Evolutionary conservation across 1,140 invertebrate genomes (phyloP), one percentile per base, ranked within the genome.

Genomic region (Pantala flavescens): DNA sequence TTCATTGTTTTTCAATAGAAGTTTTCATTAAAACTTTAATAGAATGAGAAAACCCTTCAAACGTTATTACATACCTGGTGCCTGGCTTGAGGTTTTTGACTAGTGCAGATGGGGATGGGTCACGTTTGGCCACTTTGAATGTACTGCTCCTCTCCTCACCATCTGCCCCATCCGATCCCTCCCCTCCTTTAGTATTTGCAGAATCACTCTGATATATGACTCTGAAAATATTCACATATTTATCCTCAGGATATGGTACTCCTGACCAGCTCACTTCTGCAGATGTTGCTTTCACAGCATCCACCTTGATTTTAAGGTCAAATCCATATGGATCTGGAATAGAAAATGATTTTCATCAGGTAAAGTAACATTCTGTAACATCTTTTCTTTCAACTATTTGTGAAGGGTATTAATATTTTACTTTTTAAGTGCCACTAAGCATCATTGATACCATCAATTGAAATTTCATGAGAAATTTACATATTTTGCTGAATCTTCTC

Each of bases 211-310:
- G 90, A 80, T 94, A 95, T 74, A 93, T 91, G 2, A 92, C 91
- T 76, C 93, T 86, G 82, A 92, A 95, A 77, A 97, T 93, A 78
- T 94, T 91, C n/a, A 96, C 91, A 83, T 91, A 95, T 80, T 95
- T 93, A 78, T 95, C 93, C 77, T 93, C 90, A 0, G 94, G 94
- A 79, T 91, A 88, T 7, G 94, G 93, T 0, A 96, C 89, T 9
- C 94, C 93, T 71, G 84, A 88, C 91, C 93, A 94, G 0, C 86
- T 87, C 0, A 96, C 85, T 79, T 93, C 90, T 0, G 92, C 89
- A 21, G 89, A 90, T 43, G 87, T 89, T 0, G 90, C 86, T 78
- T 91, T 92, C 5, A 94, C 87, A 73, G 88, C 86, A 24, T 88
- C 88, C 0, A 92, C 88, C 76, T 91, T 89, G 0, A 95, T 85